Evolutionary conservation across 2,888 invertebrate species (phyloP).

Genomic region (Leptarthrus brevirostris): DNA sequence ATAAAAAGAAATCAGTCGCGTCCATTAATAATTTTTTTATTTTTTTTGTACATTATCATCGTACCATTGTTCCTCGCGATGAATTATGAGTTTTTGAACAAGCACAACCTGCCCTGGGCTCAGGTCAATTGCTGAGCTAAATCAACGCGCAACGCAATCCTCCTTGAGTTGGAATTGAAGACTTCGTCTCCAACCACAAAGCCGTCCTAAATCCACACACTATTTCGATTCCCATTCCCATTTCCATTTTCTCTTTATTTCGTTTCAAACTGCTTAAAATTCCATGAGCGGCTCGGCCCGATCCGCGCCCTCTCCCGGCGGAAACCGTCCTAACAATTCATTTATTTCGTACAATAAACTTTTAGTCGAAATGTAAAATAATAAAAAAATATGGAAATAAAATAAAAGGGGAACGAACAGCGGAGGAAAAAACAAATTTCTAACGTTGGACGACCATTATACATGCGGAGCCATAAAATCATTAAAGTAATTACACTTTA

Average conservation of each 20-base stretch:
- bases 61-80: conserved; percentile 42
- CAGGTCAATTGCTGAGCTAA: conserved; percentile 33
- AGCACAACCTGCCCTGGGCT: conserved; percentile 20
- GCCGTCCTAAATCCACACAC: too few species aligned
- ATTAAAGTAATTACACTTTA: conserved; percentile 59
- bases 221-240: too few species aligned
- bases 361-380: conserved; percentile 48
- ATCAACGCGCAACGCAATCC: conserved; percentile 21
- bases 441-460: conserved; percentile 54
- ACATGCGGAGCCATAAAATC: conserved; percentile 58
- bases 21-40: conserved; percentile 40
- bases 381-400: conserved; percentile 42
- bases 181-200: background rate
- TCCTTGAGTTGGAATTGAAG: background rate
- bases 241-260: background rate
- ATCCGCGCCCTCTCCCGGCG: background rate
- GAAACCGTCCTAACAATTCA: background rate
- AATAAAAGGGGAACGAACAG: conserved; percentile 12
- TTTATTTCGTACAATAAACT: conserved; percentile 49
- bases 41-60: conserved; percentile 37
- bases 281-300: background rate
- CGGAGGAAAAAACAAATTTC: conserved; percentile 54
- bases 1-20: background rate
- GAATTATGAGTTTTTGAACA: conserved; percentile 44
- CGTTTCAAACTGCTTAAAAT: conserved; percentile 20